A percentile compares a stretch with the other conserved stretches of the same genome.
Evolutionary conservation across 2,113 vertebrate genomes (phyloP).

Genomic region (Falcunculus frontatus): DNA sequence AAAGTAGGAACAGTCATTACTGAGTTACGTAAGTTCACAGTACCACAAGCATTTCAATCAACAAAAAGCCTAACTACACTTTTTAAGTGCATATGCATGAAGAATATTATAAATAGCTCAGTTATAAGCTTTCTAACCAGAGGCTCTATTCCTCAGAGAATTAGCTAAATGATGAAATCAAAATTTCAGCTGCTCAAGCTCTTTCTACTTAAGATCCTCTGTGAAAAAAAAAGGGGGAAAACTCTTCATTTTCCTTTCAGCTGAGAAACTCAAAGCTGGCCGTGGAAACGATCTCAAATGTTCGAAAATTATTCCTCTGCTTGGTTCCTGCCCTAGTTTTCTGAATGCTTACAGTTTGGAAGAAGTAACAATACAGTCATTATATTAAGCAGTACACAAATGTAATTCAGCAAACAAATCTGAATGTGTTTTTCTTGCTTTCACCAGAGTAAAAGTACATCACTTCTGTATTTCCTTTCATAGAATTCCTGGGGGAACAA

Average conservation of each 20-base stretch:
- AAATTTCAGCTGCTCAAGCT: constrained; percentile 4
- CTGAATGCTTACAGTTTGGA: background rate
- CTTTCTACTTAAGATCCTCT: background rate
- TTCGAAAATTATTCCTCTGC: background rate
- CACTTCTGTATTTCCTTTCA: background rate
- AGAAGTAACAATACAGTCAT: background rate
- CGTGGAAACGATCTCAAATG: background rate
- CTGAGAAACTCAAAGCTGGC: background rate
- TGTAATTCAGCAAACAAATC: background rate
- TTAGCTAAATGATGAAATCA: background rate
- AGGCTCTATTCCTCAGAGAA: background rate
- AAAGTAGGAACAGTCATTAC: background rate
- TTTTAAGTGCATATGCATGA: background rate
- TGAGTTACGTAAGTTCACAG: background rate
- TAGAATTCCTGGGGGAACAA: background rate
- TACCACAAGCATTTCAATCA: background rate
- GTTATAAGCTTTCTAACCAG: background rate
- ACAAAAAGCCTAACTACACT: background rate
- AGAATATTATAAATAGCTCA: background rate
- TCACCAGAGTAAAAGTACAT: background rate
- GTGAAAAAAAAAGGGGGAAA: background rate
- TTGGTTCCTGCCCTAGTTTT: background rate
- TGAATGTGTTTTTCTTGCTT: background rate
- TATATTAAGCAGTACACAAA: background rate
- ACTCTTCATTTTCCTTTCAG: background rate